A percentile compares a stretch with the other conserved stretches of the same genome.
These are phyloP conservation scores for Syrmaticus mikado DNA, from an alignment of 2,113 vertebrate genomes.

Conservation along the genomic window DNA sequence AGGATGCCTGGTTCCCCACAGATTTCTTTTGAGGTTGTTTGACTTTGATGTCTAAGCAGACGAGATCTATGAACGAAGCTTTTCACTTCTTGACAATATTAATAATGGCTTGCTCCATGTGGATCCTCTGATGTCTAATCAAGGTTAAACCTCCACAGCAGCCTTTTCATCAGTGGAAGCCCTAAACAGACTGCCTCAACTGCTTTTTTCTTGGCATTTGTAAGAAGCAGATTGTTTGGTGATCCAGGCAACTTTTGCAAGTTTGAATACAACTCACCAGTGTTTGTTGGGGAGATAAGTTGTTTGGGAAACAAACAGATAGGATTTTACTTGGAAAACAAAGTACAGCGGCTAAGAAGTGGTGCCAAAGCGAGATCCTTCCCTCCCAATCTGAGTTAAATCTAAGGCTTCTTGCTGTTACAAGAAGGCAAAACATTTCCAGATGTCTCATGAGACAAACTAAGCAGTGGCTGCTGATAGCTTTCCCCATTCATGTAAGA, in stretches of 20 bases:
- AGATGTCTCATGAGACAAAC: not conserved
- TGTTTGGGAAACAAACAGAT: not conserved
- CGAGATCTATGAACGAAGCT: slow-evolving; percentile 37
- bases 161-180: not conserved
- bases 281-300: not conserved
- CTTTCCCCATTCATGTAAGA: not conserved
- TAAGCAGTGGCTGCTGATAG: not conserved
- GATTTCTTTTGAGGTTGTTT: slow-evolving; percentile 48
- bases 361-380: not conserved
- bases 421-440: not conserved
- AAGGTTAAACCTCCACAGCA: slow-evolving; percentile 34
- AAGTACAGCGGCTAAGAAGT: not conserved
- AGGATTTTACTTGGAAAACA: not conserved
- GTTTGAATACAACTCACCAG: not conserved
- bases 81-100: slow-evolving; percentile 32
- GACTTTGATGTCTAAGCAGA: slow-evolving; percentile 51
- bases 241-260: not conserved
- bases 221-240: not conserved
- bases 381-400: not conserved
- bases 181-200: not conserved
- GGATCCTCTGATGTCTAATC: slow-evolving; percentile 37
- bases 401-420: not conserved
- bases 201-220: not conserved
- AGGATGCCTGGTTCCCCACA: slow-evolving; percentile 18
- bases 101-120: not conserved